Percentiles rank a stretch among this genome's conserved stretches.
These are phyloP conservation scores for Chromobotia macracanthus DNA, from an alignment of 2,797 vertebrate genomes.

Conservation along the genomic window DNA sequence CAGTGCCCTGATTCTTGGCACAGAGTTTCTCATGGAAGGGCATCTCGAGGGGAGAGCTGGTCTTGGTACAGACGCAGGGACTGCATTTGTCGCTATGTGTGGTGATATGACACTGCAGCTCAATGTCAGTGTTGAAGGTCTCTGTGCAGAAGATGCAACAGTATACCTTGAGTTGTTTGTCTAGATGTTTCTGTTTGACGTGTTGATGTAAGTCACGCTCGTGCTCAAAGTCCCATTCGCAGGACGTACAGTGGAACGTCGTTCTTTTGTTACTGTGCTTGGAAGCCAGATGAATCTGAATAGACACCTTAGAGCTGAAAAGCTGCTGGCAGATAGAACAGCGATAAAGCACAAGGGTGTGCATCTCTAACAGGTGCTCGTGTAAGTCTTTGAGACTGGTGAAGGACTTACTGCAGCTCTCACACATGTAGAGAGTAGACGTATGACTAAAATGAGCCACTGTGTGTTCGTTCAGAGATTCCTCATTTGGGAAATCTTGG, in stretches of 20 bases:
- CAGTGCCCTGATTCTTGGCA: slow-evolving; percentile 89
- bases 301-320: slow-evolving; percentile 97
- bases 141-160: slow-evolving; percentile 98
- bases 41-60: slow-evolving; percentile 93
- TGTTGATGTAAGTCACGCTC: slow-evolving; percentile 95
- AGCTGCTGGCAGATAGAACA: slow-evolving; percentile 98
- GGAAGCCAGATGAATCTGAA: slow-evolving; percentile 95
- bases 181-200: slow-evolving; percentile 95
- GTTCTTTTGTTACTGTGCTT: slow-evolving; percentile 99
- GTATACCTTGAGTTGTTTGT: slow-evolving; percentile 93
- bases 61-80: slow-evolving; percentile 97
- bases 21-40: slow-evolving; percentile 96
- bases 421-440: slow-evolving; percentile 96
- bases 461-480: slow-evolving; percentile 94
- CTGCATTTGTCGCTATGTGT: slow-evolving; percentile 98
- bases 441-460: slow-evolving; percentile 96
- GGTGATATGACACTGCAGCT: slow-evolving; percentile 98
- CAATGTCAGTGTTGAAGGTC: slow-evolving; percentile 95
- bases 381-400: slow-evolving; percentile 96
- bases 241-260: slow-evolving; percentile 94
- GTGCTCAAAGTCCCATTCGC: slow-evolving; percentile 97
- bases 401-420: slow-evolving; percentile 99
- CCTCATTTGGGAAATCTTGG: slow-evolving; percentile 97
- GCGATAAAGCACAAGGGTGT: slow-evolving; percentile 97
- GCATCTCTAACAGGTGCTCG: slow-evolving; percentile 97